Conservation (phyloP, 2,888 invertebrate genomes). For the Dryobota labecula region DNA sequence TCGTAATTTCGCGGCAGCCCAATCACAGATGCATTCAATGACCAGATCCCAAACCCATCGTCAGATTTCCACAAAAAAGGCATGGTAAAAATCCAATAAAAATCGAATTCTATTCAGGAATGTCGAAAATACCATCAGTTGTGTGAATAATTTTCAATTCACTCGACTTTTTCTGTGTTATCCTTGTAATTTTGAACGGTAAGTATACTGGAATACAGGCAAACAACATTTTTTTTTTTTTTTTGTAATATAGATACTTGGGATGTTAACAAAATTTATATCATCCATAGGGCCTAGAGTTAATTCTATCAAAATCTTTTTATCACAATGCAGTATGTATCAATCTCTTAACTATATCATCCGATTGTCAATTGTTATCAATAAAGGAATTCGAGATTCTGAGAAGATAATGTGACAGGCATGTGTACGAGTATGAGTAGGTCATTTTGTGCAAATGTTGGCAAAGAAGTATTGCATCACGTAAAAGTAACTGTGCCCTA, state of each 20-base stretch:
- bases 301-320: constrained; percentile 5
- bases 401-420: constrained; percentile 10
- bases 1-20: neutral
- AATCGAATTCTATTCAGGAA: neutral
- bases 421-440: neutral
- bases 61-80: neutral
- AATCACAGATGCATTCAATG: neutral
- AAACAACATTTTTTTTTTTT: no score
- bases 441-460: neutral
- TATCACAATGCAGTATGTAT: constrained; percentile 18
- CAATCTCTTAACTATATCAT: constrained; percentile 19
- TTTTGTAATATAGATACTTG: neutral
- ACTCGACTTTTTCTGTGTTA: neutral
- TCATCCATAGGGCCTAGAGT: neutral
- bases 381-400: constrained; percentile 28
- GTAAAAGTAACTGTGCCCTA: neutral
- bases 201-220: no score
- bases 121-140: no score
- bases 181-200: neutral
- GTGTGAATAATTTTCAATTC: neutral
- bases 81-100: neutral
- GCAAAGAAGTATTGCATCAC: constrained; percentile 9
- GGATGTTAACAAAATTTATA: neutral
- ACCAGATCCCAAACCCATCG: neutral
- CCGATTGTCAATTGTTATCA: constrained; percentile 36